phyloP scores from a whole-genome alignment of 2,797 vertebrate species.

The Macropodus opercularis region DNA sequence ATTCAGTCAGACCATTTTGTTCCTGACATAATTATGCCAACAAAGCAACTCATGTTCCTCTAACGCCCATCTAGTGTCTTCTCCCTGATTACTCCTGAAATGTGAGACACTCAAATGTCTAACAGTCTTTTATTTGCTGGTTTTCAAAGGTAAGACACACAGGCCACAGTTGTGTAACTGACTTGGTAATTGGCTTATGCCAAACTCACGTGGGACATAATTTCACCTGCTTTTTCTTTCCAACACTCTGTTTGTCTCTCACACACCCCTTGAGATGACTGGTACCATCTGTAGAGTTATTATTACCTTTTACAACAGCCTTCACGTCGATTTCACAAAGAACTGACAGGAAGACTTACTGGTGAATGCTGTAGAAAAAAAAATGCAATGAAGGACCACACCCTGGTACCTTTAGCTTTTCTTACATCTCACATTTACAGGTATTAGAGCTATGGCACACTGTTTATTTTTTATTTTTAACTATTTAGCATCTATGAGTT shows the following conservation, averaged over 20 bases:
- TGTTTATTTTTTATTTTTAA: no score
- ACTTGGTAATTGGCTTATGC: slow-evolving; percentile 59
- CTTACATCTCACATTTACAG: no score
- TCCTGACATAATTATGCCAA: not conserved
- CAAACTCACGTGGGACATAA: slow-evolving; percentile 56
- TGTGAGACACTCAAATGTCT: slow-evolving; percentile 7
- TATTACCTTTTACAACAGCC: slow-evolving; percentile 59
- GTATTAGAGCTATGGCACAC: no score
- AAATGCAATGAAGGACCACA: not conserved
- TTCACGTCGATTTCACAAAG: slow-evolving; percentile 53
- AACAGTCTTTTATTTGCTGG: slow-evolving; percentile 32
- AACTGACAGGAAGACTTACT: slow-evolving; percentile 39
- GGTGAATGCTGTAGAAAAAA: slow-evolving; percentile 2
- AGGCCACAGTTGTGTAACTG: slow-evolving; percentile 49
- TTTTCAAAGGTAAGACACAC: slow-evolving; percentile 45
- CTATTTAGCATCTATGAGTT: no score
- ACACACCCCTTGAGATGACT: slow-evolving; percentile 54
- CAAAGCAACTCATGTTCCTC: slow-evolving; percentile 1
- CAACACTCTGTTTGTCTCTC: slow-evolving; percentile 10
- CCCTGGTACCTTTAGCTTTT: slow-evolving; percentile 5
- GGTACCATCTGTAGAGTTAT: slow-evolving; percentile 64
- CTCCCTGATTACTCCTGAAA: not conserved
- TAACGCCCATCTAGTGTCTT: slow-evolving; percentile 9
- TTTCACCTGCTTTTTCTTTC: slow-evolving; percentile 51
- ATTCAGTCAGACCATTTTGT: not conserved